Conservation (phyloP, 2,888 invertebrate genomes). For the Mesopsocus fuscifrons region DNA sequence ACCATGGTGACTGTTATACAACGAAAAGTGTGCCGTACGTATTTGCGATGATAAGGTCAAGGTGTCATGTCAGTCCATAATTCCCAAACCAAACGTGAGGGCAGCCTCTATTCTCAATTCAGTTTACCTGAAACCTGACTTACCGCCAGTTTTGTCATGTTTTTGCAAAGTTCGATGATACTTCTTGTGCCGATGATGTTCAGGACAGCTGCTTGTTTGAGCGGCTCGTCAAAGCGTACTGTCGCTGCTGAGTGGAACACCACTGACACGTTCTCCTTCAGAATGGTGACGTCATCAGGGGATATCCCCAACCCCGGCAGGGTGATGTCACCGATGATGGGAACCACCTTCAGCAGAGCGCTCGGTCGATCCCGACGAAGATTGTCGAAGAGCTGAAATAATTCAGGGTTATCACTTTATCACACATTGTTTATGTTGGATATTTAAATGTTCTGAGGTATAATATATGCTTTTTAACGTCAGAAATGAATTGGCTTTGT, state of each 20-base stretch:
- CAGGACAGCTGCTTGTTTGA: constrained; percentile 50
- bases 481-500: no score
- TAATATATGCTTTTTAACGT: no score
- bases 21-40: no score
- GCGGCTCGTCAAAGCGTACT: constrained; percentile 59
- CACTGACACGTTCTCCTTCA: constrained; percentile 42
- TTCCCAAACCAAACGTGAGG: no score
- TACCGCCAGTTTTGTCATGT: constrained; percentile 47
- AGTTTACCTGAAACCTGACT: no score
- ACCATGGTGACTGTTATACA: no score
- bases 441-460: no score
- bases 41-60: no score
- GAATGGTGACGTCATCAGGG: constrained; percentile 28
- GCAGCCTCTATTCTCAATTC: no score
- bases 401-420: no score
- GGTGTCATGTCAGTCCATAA: no score
- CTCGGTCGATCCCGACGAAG: constrained; percentile 34
- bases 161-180: constrained; percentile 47
- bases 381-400: constrained; percentile 37
- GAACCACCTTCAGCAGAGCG: constrained; percentile 39
- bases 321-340: constrained; percentile 43
- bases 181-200: constrained; percentile 55
- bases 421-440: no score
- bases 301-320: constrained; percentile 36
- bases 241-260: constrained; percentile 74